Conservation (phyloP, 2,888 invertebrate genomes). For the Ophion ellenae region DNA sequence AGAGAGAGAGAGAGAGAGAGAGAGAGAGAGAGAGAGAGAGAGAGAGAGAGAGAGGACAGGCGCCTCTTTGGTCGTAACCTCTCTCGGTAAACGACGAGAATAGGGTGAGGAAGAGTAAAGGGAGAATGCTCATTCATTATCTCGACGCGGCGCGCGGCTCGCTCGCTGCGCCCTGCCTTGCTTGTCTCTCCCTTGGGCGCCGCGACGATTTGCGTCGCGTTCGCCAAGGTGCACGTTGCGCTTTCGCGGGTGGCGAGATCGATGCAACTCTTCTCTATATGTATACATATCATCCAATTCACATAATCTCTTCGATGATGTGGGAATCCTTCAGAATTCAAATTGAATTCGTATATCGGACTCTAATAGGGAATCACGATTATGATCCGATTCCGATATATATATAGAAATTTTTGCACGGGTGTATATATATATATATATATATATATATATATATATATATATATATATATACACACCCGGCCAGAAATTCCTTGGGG, state of each 20-base stretch:
- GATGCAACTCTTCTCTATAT: background rate
- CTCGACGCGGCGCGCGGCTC: constrained; percentile 55
- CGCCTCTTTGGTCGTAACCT: constrained; percentile 54
- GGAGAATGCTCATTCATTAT: constrained; percentile 70
- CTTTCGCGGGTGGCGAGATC: constrained; percentile 28
- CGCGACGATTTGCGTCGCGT: constrained; percentile 27
- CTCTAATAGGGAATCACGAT: too few species aligned
- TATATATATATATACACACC: too few species aligned
- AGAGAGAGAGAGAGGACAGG: constrained; percentile 23
- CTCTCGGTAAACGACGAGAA: constrained; percentile 42
- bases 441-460: too few species aligned
- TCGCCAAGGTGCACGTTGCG: constrained; percentile 23
- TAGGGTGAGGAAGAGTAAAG: constrained; percentile 40
- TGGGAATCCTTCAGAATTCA: too few species aligned
- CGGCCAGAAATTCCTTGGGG: too few species aligned
- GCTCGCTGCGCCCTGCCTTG: constrained; percentile 52
- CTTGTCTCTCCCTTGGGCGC: constrained; percentile 50
- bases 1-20: constrained; percentile 12
- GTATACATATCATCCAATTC: too few species aligned
- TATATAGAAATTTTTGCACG: too few species aligned
- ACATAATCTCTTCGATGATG: too few species aligned
- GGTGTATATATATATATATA: too few species aligned
- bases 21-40: background rate
- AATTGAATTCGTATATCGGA: too few species aligned
- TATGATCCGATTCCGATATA: too few species aligned